phyloP scores from a whole-genome alignment of 2,113 vertebrate species.

The Chamaea fasciata region DNA sequence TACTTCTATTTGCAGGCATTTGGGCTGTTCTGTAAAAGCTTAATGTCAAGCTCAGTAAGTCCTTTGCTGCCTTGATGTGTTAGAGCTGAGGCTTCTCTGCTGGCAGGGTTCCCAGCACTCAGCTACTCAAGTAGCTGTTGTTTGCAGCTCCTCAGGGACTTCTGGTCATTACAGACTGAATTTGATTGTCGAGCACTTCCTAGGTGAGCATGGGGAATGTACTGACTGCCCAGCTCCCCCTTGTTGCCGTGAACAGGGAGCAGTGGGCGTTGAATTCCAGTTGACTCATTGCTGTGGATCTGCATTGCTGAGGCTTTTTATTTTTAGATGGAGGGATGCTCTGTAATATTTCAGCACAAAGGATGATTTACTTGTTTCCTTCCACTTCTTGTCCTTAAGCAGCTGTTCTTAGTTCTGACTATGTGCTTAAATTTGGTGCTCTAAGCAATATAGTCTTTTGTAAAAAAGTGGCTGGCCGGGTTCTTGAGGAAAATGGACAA shows the following conservation, averaged over 20 bases:
- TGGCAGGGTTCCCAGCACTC: neutral
- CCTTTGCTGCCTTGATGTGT: neutral
- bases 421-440: neutral
- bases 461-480: neutral
- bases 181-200: neutral
- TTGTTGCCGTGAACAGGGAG: neutral
- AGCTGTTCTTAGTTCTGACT: neutral
- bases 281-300: neutral
- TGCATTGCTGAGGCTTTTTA: neutral
- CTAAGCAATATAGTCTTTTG: neutral
- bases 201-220: neutral
- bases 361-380: neutral
- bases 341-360: neutral
- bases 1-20: slow-evolving; percentile 10
- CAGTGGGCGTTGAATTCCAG: neutral
- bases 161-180: neutral
- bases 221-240: neutral
- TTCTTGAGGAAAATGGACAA: neutral
- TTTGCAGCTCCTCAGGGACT: neutral
- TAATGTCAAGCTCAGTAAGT: neutral
- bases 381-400: neutral
- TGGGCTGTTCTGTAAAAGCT: neutral
- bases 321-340: neutral
- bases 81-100: neutral
- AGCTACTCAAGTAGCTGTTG: neutral